These are phyloP conservation scores for Maccullochella peelii DNA, from an alignment of 2,113 vertebrate species.

Conservation along the genomic window DNA sequence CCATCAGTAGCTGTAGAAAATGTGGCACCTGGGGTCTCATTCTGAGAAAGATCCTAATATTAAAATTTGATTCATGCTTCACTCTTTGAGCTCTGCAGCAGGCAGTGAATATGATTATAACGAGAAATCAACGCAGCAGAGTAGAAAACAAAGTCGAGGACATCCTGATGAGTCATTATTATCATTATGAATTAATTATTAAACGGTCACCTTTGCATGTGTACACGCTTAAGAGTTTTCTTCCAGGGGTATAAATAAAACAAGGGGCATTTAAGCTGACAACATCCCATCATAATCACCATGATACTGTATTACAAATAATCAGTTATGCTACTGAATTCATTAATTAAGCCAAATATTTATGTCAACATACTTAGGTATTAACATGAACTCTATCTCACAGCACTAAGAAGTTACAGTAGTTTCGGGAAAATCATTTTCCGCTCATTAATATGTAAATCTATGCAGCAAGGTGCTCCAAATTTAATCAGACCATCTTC, in stretches of 20 bases:
- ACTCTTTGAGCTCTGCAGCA: slow-evolving; percentile 13
- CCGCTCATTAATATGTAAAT: slow-evolving; percentile 54
- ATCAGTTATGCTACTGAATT: slow-evolving; percentile 58
- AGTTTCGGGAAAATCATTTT: slow-evolving; percentile 23
- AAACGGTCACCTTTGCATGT: slow-evolving; percentile 28
- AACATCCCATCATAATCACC: slow-evolving; percentile 29
- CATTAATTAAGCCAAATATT: slow-evolving; percentile 62
- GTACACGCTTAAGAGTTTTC: slow-evolving; percentile 15
- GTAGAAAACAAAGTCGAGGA: slow-evolving; percentile 32
- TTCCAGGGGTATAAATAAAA: slow-evolving; percentile 59
- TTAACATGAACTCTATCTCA: slow-evolving; percentile 16
- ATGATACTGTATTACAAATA: slow-evolving; percentile 28
- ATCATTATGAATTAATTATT: slow-evolving; percentile 41
- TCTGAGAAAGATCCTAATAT: slow-evolving; percentile 46
- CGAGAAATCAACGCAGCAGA: slow-evolving; percentile 16
- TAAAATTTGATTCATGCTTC: slow-evolving; percentile 56
- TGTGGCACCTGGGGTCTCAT: slow-evolving; percentile 51
- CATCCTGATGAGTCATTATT: slow-evolving; percentile 43
- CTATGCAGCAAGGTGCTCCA: slow-evolving; percentile 43
- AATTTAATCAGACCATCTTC: slow-evolving; percentile 64
- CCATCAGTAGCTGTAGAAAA: slow-evolving; percentile 46
- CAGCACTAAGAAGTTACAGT: neutral
- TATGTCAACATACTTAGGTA: slow-evolving; percentile 26
- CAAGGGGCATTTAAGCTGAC: slow-evolving; percentile 34
- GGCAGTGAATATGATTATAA: slow-evolving; percentile 24